A percentile compares a stretch with the other conserved stretches of the same genome.
phyloP scores from a whole-genome alignment of 2,888 invertebrate species.

The Latrodectus hesperus region DNA sequence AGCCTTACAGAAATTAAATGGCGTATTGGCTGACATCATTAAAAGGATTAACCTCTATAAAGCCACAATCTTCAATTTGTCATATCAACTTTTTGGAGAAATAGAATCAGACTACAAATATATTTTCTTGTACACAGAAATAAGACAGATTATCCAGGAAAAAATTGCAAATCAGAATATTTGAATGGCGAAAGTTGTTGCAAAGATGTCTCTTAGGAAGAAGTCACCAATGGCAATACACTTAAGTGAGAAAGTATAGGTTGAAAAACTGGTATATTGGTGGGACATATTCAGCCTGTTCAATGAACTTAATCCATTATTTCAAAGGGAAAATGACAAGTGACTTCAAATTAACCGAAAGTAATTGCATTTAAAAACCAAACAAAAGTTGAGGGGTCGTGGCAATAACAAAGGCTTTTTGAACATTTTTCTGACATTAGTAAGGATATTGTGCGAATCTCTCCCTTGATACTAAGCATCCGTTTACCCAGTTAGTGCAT shows the following conservation, averaged over 20 bases:
- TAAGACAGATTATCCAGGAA: background rate
- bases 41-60: background rate
- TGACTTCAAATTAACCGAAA: slow-evolving; percentile 15
- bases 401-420: slow-evolving; percentile 10
- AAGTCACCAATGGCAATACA: slow-evolving; percentile 2
- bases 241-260: slow-evolving; percentile 28
- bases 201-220: background rate
- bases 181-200: background rate
- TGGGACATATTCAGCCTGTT: slow-evolving; percentile 41
- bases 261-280: slow-evolving; percentile 38
- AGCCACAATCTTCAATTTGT: background rate
- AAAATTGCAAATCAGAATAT: background rate
- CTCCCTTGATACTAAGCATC: slow-evolving; percentile 6
- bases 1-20: background rate
- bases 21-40: background rate
- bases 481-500: slow-evolving; percentile 45
- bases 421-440: slow-evolving; percentile 7
- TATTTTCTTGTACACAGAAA: background rate
- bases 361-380: slow-evolving; percentile 32
- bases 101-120: background rate
- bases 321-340: slow-evolving; percentile 22
- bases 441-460: background rate
- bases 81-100: background rate
- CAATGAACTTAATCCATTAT: slow-evolving; percentile 26
- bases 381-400: slow-evolving; percentile 4